Base-by-base conservation (phyloP, 2,113 vertebrate species). In the Rhinolophus sinicus region DNA sequence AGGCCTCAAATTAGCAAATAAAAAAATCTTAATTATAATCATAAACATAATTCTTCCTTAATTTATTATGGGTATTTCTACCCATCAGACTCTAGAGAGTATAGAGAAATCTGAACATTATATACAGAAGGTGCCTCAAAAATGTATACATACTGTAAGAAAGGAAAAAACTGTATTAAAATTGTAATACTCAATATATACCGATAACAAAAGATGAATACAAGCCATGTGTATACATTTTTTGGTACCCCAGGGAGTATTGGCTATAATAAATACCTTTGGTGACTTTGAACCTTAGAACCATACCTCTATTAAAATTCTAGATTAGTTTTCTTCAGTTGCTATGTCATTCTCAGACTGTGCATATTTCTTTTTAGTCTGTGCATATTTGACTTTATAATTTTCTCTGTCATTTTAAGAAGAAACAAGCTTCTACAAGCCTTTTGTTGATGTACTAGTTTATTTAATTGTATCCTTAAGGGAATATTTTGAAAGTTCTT, bases 381-480 rank as follows among this genome's bases (percentile, higher is more conserved):
- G 13, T 90, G 35, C 22, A 52, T 90, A 86, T 90, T 96, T 88
- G 64, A 77, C 54, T 94, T 94, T 88, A 14, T 95, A 89, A 58
- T 35, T 89, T 86, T 77, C 64, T 62, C 19, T 96, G 35, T 82
- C 58, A 89, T 94, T 84, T 93, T 96, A 82, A 85, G 76, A 54
- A 83, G 85, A 93, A 90, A 72, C 40, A 90, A 91, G 47, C 33
- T 86, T 44, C n/a, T 92, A 12, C 0, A 75, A 84, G 30, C 30
- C 73, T 85, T 88, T 82, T 72, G 24, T 90, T 87, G 44, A 84
- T 90, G 13, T 35, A 15, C 35, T 95, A 80, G 62, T 92, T 88
- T 96, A 76, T 92, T 93, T 77, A 78, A 50, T 88, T 94, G 38
- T 86, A 38, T 96, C 76, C 21, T 97, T 94, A 65, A 72, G 88